A percentile compares a stretch with the other conserved stretches of the same genome.
Conservation (phyloP, 2,888 invertebrate genomes). For the Magallana nippona region DNA sequence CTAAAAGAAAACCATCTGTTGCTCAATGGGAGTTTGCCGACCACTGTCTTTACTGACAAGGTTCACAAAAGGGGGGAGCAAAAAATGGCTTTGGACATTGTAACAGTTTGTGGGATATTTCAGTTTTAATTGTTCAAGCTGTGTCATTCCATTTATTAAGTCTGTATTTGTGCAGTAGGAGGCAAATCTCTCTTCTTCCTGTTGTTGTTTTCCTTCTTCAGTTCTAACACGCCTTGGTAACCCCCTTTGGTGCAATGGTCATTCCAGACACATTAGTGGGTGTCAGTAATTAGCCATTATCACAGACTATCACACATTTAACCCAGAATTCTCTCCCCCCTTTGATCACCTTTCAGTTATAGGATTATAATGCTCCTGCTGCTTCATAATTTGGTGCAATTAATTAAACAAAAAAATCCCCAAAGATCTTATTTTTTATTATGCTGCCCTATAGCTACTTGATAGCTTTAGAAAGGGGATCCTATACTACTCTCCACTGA, state of each 20-base stretch:
- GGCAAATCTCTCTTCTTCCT: no score
- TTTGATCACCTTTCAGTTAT: background rate
- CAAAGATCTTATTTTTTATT: no score
- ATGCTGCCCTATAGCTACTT: background rate
- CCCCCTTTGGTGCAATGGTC: conserved; percentile 10
- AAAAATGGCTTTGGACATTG: background rate
- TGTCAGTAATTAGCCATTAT: conserved; percentile 16
- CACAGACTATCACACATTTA: conserved; percentile 15
- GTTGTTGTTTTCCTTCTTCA: no score
- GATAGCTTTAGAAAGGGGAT: background rate
- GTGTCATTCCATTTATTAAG: background rate
- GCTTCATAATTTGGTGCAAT: background rate
- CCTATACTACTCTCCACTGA: background rate
- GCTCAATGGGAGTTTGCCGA: conserved; percentile 2
- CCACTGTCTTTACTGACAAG: conserved; percentile 28
- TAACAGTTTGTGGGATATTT: conserved; percentile 11
- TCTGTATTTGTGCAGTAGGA: background rate
- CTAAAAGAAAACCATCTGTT: conserved; percentile 35
- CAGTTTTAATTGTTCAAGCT: background rate
- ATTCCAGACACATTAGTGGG: conserved; percentile 20
- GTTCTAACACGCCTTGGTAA: no score
- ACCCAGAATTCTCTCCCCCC: background rate
- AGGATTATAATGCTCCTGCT: background rate
- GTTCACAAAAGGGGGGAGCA: conserved; percentile 17
- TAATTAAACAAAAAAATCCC: conserved; percentile 1